These are phyloP conservation scores for Aricia artaxerxes DNA, from an alignment of 2,888 invertebrate genomes.

Conservation along the genomic window DNA sequence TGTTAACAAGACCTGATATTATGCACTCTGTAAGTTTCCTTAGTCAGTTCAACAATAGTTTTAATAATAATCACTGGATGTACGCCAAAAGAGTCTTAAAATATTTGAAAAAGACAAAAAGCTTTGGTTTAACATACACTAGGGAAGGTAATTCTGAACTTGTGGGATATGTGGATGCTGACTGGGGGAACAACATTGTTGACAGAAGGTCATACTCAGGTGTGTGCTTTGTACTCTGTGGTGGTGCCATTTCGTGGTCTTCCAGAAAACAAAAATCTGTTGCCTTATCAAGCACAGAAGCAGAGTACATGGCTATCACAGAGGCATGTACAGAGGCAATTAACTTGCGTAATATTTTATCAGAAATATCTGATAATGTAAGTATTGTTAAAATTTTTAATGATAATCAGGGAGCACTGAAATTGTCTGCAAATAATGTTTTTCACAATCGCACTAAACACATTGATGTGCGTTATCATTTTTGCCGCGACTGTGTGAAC, in stretches of 20 bases:
- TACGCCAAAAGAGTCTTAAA: conserved; percentile 40
- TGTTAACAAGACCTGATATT: conserved; percentile 40
- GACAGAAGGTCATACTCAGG: neutral
- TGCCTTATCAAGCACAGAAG: conserved; percentile 32
- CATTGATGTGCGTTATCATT: conserved; percentile 34
- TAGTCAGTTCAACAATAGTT: conserved; percentile 40
- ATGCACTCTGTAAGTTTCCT: conserved; percentile 37
- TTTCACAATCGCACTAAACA: conserved; percentile 36
- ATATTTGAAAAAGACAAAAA: conserved; percentile 38
- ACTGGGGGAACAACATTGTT: neutral
- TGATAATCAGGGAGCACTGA: conserved; percentile 37
- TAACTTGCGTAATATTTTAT: conserved; percentile 11
- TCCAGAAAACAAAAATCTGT: conserved; percentile 35
- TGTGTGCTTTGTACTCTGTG: neutral
- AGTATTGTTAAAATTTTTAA: conserved; percentile 6
- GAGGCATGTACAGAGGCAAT: conserved; percentile 24
- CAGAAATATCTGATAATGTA: neutral
- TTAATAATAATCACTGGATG: conserved; percentile 37
- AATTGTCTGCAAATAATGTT: conserved; percentile 33
- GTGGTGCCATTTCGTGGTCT: neutral
- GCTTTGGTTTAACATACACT: conserved; percentile 36
- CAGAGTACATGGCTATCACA: conserved; percentile 34
- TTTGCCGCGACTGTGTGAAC: neutral
- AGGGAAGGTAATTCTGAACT: conserved; percentile 25
- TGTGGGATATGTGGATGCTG: conserved; percentile 12